phyloP scores from a whole-genome alignment of 2,888 invertebrate species.

The Resseliella maxima region DNA sequence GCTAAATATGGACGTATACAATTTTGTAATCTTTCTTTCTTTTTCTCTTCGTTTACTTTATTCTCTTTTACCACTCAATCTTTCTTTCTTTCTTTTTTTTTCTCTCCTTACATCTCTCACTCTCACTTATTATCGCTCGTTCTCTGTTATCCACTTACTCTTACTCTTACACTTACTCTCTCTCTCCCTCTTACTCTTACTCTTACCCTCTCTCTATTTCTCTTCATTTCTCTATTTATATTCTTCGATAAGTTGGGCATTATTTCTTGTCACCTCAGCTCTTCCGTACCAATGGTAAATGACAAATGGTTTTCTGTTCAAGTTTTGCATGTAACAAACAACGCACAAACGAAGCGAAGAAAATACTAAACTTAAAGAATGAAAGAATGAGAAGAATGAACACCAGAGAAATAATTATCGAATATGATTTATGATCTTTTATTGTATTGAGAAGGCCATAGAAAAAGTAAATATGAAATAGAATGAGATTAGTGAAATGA shows the following conservation, averaged over 20 bases:
- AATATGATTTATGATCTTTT: slow-evolving; percentile 48
- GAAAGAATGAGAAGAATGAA: background rate
- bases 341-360: background rate
- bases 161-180: background rate
- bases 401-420: slow-evolving; percentile 38
- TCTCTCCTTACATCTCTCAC: background rate
- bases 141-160: background rate
- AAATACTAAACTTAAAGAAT: background rate
- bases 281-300: background rate
- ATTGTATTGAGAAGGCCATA: background rate
- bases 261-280: slow-evolving; percentile 25
- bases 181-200: background rate
- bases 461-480: background rate
- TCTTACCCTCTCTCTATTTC: background rate
- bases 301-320: slow-evolving; percentile 33
- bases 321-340: background rate
- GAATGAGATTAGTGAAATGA: background rate
- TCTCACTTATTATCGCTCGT: background rate
- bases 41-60: background rate
- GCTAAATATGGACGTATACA: background rate
- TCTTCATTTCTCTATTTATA: too few species aligned
- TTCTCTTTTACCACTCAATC: too few species aligned
- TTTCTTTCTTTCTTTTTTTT: too few species aligned
- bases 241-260: slow-evolving; percentile 17
- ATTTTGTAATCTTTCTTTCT: background rate